phyloP scores from a whole-genome alignment of 1,140 invertebrate genomes.

The Rhizoglyphus robini region DNA sequence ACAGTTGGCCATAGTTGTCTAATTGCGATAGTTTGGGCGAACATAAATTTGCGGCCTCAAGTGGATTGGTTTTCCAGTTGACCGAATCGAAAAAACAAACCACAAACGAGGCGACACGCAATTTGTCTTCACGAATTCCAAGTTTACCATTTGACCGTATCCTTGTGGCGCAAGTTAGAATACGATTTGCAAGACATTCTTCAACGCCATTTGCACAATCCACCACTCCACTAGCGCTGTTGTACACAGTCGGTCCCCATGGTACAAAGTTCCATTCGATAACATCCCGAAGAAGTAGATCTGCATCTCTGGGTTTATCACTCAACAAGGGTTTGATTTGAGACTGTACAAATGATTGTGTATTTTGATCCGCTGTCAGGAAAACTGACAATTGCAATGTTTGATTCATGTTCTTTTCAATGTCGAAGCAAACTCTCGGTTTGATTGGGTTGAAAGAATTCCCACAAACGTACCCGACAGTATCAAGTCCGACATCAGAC shows the following conservation, averaged over 20 bases:
- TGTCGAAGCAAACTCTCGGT: not conserved
- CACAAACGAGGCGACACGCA: not conserved
- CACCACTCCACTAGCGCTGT: not conserved
- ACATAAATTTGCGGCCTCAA: not conserved
- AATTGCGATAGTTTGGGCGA: not conserved
- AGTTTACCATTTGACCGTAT: not conserved
- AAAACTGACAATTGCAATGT: not conserved
- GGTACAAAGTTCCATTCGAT: not conserved
- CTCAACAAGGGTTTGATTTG: not conserved
- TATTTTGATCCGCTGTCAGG: not conserved
- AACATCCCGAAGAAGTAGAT: not conserved
- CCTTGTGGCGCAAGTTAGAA: not conserved
- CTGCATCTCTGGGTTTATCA: not conserved
- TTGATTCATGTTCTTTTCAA: not conserved
- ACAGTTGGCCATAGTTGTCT: not conserved
- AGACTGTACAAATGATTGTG: not conserved
- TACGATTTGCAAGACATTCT: not conserved
- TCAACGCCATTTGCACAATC: not conserved
- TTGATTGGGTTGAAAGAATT: not conserved
- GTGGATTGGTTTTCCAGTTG: not conserved
- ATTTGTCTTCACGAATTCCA: not conserved
- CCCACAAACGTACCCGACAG: too few species aligned
- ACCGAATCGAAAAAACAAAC: not conserved
- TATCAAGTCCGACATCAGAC: not conserved
- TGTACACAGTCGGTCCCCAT: not conserved